phyloP scores from a whole-genome alignment of 2,888 invertebrate species.

The Lapara coniferarum region DNA sequence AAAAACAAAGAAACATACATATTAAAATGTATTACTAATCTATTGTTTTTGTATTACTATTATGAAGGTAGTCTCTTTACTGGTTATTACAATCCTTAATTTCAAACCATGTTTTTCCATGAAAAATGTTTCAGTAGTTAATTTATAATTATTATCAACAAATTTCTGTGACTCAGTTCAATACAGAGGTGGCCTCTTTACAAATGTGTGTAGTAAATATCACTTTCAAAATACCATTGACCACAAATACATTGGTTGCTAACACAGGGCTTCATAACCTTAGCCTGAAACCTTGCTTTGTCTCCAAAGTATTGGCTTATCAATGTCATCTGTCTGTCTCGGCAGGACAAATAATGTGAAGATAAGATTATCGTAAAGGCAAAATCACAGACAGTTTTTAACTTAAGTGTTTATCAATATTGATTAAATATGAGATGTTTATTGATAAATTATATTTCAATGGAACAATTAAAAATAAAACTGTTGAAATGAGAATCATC shows the following conservation, averaged over 20 bases:
- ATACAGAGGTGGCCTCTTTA: too few species aligned
- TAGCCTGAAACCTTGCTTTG: not conserved
- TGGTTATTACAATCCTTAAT: too few species aligned
- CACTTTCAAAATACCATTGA: not conserved
- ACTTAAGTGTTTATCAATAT: not conserved
- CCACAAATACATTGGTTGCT: not conserved
- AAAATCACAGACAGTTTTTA: not conserved
- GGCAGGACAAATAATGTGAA: not conserved
- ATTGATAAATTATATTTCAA: not conserved
- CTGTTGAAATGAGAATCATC: too few species aligned
- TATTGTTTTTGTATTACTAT: too few species aligned
- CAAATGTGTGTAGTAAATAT: not conserved
- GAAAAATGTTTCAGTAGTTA: too few species aligned
- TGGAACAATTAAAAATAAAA: too few species aligned
- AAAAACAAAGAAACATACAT: too few species aligned
- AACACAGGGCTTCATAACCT: not conserved
- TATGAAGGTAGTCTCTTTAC: too few species aligned
- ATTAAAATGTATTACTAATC: too few species aligned
- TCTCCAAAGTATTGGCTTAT: not conserved
- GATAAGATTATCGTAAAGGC: slow-evolving; percentile 1
- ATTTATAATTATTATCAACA: too few species aligned
- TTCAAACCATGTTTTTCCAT: too few species aligned
- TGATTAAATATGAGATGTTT: not conserved
- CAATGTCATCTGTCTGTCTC: not conserved
- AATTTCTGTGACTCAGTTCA: too few species aligned